Evolutionary conservation across 2,113 vertebrate genomes (phyloP), one percentile per base, ranked within the genome.

Genomic region (Calyptomena viridis): DNA sequence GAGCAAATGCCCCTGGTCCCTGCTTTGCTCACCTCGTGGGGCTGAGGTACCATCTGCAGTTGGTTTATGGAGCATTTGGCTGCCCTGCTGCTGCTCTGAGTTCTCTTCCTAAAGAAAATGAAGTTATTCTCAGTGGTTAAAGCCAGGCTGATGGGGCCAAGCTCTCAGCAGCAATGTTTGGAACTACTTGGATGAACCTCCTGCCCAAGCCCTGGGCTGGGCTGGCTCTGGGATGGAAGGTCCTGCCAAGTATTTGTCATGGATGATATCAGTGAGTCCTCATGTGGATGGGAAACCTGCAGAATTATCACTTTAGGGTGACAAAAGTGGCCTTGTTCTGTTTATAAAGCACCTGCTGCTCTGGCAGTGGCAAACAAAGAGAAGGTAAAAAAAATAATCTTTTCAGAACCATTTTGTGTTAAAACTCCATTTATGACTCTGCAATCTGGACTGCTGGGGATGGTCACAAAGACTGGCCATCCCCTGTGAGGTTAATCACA

Each of bases 1-100:
- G 69, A 33, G n/a, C n/a, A n/a, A 39, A 6, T 19, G 23, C 8
- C 15, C 1, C 1, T 47, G 40, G 17, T 52, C 21, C 14, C 25
- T 37, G 42, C 42, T 50, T 3, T 17, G 4, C 3, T 39, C 15
- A 6, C 21, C n/a, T 47, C 28, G 22, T 2, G 8, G 28, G 31
- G 7, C 28, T 63, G 60, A n/a, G 55, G 62, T 18, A 12, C 28
- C 0, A 0, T 2, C 59, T 81, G 46, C 24, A 24, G 12, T 8
- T 19, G 37, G 12, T 56, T 35, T 8, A 5, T 10, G 39, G 24
- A 62, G 46, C 2, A 0, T 8, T 40, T 77, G 33, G 8, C 69
- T 56, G 28, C 49, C 16, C 47, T 74, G 6, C 60, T 56, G 68
- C n/a, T 64, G 67, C 69, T 66, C 69, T 58, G 27, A 7, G 6